Evolutionary conservation across 2,888 invertebrate species (phyloP), one percentile per base, ranked within the genome.

Genomic region (Meiosimyza decipiens): DNA sequence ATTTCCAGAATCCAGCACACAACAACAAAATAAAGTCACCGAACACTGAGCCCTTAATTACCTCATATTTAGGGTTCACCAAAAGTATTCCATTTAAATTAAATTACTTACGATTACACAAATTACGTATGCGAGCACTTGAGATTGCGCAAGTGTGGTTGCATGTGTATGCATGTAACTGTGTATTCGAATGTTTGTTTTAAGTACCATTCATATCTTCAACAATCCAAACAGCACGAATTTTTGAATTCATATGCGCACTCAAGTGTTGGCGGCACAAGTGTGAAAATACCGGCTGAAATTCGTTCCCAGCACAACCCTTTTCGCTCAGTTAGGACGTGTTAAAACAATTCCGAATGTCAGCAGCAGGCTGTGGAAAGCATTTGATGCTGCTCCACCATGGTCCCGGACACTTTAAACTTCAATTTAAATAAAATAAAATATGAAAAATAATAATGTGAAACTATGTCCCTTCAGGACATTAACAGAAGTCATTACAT

Each of bases 401-500:
- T 13, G 33, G 28, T 5, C 40, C 40, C 9, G 62, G 33, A 12
- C 18, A n/a, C 40, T 66, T 63, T 15, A 47, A 64, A 69, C 69
- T 64, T 51, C 54, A 51, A 59, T 73, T 73, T 73, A 69, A 73
- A 68, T 69, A 57, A 68, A 63, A 70, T 70, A 66, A 66, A 59
- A 68, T 68, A 68, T 68, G 59, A 70, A 69, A 50, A 69, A 69
- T 71, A 70, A 73, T 63, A 66, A 71, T 71, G 71, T 59, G 52
- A 64, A 68, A 73, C 66, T 69, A 82, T 82, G 62, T 57, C 71
- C 62, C 62, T 28, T 75, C 76, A 75, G 76, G 77, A 77, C 76
- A 76, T 78, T 78, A 78, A 78, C 78, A 78, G 75, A 78, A 78
- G 76, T 76, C 78, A 77, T 78, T 78, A 78, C 78, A 63, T 67